Conservation (phyloP, 2,113 vertebrate species). For the Athene noctua region DNA sequence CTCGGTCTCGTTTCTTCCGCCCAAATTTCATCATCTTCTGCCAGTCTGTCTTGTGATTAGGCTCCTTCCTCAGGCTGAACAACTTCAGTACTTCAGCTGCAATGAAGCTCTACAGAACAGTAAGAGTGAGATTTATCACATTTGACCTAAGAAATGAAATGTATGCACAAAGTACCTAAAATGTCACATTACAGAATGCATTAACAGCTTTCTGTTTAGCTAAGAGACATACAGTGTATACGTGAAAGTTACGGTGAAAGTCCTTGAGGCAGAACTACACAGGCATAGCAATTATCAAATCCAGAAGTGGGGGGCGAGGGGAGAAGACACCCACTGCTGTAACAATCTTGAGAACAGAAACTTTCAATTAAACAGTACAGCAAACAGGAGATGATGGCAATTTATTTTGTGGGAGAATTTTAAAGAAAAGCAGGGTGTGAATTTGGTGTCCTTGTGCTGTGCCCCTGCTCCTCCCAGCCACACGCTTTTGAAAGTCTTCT, state of each 20-base stretch:
- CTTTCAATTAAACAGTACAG: neutral
- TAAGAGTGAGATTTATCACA: neutral
- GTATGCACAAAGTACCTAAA: neutral
- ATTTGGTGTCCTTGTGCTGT: neutral
- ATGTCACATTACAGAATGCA: neutral
- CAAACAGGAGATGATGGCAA: neutral
- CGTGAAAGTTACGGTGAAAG: neutral
- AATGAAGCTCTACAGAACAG: conserved; percentile 82
- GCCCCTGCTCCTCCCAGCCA: neutral
- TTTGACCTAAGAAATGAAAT: neutral
- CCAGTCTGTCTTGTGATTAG: conserved; percentile 93
- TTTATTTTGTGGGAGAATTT: neutral
- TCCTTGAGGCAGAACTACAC: neutral
- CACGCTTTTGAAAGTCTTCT: neutral
- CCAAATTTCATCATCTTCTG: conserved; percentile 99
- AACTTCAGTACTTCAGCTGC: conserved; percentile 88
- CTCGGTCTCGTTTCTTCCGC: conserved; percentile 93
- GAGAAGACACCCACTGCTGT: neutral
- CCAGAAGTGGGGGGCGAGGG: fast-evolving
- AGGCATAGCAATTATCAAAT: neutral
- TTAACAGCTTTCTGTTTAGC: neutral
- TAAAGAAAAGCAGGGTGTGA: neutral
- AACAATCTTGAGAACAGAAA: neutral
- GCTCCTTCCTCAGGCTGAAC: conserved; percentile 85
- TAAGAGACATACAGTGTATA: fast-evolving